These are phyloP conservation scores for Nycteola revayana DNA, from an alignment of 2,888 invertebrate species.

Conservation along the genomic window DNA sequence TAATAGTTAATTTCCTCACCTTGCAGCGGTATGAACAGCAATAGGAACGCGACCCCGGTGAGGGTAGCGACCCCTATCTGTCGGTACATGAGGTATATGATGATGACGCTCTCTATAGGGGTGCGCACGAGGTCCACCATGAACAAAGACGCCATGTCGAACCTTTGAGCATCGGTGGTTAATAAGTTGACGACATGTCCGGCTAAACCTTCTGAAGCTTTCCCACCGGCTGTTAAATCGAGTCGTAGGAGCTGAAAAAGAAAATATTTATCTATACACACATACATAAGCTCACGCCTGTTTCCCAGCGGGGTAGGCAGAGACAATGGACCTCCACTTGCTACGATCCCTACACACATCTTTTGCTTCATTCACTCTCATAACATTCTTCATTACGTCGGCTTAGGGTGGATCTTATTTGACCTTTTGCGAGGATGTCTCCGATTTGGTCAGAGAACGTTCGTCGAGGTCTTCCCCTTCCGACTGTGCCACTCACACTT, in stretches of 20 bases:
- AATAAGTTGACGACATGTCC: slow-evolving; percentile 88
- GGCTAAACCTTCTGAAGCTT: slow-evolving; percentile 84
- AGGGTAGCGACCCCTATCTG: slow-evolving; percentile 82
- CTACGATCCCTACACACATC: too few relatives aligned
- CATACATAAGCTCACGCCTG: too few relatives aligned
- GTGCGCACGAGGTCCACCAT: slow-evolving; percentile 92
- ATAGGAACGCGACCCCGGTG: slow-evolving; percentile 81
- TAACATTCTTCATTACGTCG: too few relatives aligned
- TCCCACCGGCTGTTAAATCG: slow-evolving; percentile 83
- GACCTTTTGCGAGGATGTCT: too few relatives aligned
- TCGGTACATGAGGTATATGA: slow-evolving; percentile 87
- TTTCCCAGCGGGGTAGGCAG: too few relatives aligned
- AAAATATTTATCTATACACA: neutral
- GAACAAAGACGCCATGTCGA: slow-evolving; percentile 91
- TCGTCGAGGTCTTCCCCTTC: too few relatives aligned
- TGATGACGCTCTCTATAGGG: slow-evolving; percentile 89
- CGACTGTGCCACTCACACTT: too few relatives aligned
- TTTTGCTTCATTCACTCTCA: too few relatives aligned
- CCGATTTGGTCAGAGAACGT: too few relatives aligned
- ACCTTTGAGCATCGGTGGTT: slow-evolving; percentile 93
- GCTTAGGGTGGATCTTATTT: too few relatives aligned
- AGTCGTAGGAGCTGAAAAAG: slow-evolving; percentile 84
- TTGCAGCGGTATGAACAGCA: slow-evolving; percentile 84
- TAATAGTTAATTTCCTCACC: slow-evolving; percentile 65
- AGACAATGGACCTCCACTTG: too few relatives aligned